Evolutionary conservation across 2,888 invertebrate species (phyloP), one percentile per base, ranked within the genome.

Genomic region (Oxyscelio sp.): DNA sequence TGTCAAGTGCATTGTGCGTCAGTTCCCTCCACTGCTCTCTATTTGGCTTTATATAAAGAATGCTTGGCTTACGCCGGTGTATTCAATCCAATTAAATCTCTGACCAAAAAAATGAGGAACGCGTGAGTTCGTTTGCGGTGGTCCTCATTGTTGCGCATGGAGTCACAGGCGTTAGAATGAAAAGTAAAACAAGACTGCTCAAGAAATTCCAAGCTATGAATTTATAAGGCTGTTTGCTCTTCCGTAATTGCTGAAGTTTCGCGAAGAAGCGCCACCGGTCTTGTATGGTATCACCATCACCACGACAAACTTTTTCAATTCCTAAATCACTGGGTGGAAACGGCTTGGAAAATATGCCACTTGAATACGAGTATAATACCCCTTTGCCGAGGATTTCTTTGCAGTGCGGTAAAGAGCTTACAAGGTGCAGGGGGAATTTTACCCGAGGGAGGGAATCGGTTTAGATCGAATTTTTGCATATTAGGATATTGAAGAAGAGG

Each of bases 201-300:
- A 85, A 50, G 31, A 34, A 65, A 63, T 43, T 38, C 54, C 21
- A 21, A 85, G 75, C 80, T 87, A 85, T 89, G 90, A 91, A 92
- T 91, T 90, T 90, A 90, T 90, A 90, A 90, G 88, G 80, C 88
- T 90, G 89, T 91, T 91, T 92, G 89, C 89, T 87, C 90, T 85
- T 85, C 80, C 87, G 90, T 92, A 91, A 91, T 92, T 90, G 89
- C 85, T 71, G 71, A 90, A 90, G 89, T 92, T 91, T 87, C 75
- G 63, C 66, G 74, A 71, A 77, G 77, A 80, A 77, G 78, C 50
- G 40, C 5, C 27, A 15, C 54, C 21, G 45, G 54, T 13, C 45
- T 68, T 50, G 59, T 65, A 68, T 13, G 56, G 56, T 48, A 56
- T 21, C 63, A 11, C 54, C 21, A 65, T 50, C 19, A 22, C 38